Percentiles rank a stretch among this genome's conserved stretches.
Evolutionary conservation across 2,888 invertebrate species (phyloP).

Genomic region (Nesidiocoris tenuis): DNA sequence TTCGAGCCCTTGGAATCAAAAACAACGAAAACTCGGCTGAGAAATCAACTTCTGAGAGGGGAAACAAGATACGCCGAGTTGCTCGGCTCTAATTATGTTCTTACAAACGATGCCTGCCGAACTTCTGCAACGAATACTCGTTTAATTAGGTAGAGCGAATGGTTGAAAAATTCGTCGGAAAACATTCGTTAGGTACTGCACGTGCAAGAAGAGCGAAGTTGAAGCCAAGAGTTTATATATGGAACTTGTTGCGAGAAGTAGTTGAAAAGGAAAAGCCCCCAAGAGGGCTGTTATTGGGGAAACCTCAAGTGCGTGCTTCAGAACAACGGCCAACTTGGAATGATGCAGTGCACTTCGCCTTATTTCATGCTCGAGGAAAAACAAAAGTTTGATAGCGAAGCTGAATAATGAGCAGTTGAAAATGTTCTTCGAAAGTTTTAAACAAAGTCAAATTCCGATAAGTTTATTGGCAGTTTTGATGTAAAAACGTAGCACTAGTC

Average conservation of each 20-base stretch:
- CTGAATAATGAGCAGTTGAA: not conserved
- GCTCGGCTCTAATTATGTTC: not conserved
- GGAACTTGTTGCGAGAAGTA: conserved; percentile 17
- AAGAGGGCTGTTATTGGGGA: not conserved
- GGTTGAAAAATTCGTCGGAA: not conserved
- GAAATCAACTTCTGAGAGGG: not conserved
- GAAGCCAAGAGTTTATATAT: conserved; percentile 17
- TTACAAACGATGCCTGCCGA: not conserved
- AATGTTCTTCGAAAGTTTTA: too few relatives aligned
- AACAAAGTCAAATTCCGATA: too few relatives aligned
- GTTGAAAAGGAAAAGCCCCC: conserved; percentile 15
- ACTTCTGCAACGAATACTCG: not conserved
- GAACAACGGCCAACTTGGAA: not conserved
- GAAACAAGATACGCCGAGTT: not conserved
- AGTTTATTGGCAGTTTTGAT: too few relatives aligned
- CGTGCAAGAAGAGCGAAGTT: not conserved
- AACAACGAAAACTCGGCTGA: not conserved
- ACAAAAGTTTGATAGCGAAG: not conserved
- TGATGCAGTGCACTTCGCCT: not conserved
- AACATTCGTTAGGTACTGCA: not conserved
- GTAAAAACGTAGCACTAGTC: too few relatives aligned
- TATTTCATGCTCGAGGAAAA: not conserved
- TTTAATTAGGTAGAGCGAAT: not conserved
- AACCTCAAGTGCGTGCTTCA: not conserved
- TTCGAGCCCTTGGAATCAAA: not conserved